Conservation (phyloP, 2,888 invertebrate genomes). For the Antheraea assamensis region DNA sequence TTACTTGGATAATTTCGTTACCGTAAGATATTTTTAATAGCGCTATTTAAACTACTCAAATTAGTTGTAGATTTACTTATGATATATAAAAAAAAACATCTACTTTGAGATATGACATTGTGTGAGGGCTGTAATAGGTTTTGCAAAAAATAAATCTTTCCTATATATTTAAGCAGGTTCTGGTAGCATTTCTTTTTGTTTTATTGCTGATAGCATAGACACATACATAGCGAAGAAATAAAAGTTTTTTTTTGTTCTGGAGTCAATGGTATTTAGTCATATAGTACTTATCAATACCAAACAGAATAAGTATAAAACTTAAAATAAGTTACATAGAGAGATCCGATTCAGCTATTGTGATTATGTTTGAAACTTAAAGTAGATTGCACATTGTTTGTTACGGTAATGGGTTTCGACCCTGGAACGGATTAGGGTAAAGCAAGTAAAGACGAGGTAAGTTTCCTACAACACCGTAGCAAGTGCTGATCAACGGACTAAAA, state of each 20-base stretch:
- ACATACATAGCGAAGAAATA: background rate
- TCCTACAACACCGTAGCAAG: conserved; percentile 48
- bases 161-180: background rate
- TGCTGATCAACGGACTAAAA: conserved; percentile 48
- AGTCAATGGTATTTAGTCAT: background rate
- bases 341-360: background rate
- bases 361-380: conserved; percentile 25
- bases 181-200: background rate
- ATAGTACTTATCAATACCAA: background rate
- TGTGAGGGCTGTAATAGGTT: too few relatives aligned
- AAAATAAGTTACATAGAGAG: background rate
- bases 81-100: background rate
- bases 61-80: background rate
- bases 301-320: background rate
- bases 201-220: background rate
- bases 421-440: conserved; percentile 36
- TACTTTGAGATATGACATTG: too few relatives aligned
- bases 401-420: conserved; percentile 34
- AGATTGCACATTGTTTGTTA: conserved; percentile 35
- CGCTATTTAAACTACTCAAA: background rate
- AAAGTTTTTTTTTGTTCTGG: background rate
- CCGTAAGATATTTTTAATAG: background rate
- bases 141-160: background rate
- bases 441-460: conserved; percentile 51
- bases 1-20: conserved; percentile 16